Base-by-base conservation (phyloP, 2,888 invertebrate genomes). In the Heliconius aoede region DNA sequence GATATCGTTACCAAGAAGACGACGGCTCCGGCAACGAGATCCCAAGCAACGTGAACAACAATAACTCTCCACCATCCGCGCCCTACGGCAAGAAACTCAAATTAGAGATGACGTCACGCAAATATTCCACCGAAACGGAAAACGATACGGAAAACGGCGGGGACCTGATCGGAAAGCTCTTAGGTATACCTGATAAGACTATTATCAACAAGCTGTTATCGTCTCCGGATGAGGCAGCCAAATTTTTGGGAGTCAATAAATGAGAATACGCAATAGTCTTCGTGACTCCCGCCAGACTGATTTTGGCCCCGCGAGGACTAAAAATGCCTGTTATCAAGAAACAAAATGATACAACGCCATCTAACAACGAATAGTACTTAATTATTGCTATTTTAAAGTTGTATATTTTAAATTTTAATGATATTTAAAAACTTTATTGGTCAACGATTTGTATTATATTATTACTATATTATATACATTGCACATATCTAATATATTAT, bases 161-260 rank as follows among this genome's bases (percentile, higher is more conserved):
- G 78, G 98, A 98, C 88, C 95, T 99, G 76, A 98, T 99, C 83
- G 98, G 98, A 15, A 98, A 98, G 89, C 95, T 99, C 1, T 93
- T 99, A 26, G 98, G 98, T 0, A 97, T 99, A 79, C 96, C 97
- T 62, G 98, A 98, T 88, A 96, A 97, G 82, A 97, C 97, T 24
- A 96, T 97, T 79, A 97, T 99, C 74, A 98, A 98, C 86, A 97
- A 97, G 89, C 95, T 97, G 81, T 95, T 98, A 51, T 95, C 97
- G 4, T 97, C 97, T 3, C 96, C 97, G 1, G 96, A 98, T 46
- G 98, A 98, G 87, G 98, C 98, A 32, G 98, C 98, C 1, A 97
- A 98, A 87, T 95, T 98, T 81, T 94, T 98, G 32, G 97, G 98
- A 32, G 97, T 98, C 73, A 97, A 97, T 80, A 97, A 96, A 94